Evolutionary conservation across 2,888 invertebrate species (phyloP), one percentile per base, ranked within the genome.

Genomic region (Arrhopalites spinosus): DNA sequence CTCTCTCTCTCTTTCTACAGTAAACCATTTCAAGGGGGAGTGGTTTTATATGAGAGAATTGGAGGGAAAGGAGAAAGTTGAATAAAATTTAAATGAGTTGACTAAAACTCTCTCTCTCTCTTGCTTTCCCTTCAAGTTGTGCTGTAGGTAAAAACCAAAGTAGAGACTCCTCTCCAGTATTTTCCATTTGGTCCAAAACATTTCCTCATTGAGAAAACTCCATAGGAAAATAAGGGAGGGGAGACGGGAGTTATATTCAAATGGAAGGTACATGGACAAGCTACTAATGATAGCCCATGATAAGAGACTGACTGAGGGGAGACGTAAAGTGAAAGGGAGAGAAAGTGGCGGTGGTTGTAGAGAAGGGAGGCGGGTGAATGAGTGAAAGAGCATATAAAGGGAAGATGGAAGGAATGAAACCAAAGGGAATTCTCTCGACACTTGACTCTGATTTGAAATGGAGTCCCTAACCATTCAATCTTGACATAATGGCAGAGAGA

Each of bases 371-470:
- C 8, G 50, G 11, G 17, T 5, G 50, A 50, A 50, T 50, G 50
- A 50, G 50, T 50, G 50, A 50, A 50, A 50, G 50, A 50, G n/a
- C 17, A 50, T 17, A 50, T 13, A 50, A 59, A 27, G 25, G 25
- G 25, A 15, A 59, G 25, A 59, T 7, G 59, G 25, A 59, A 20
- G 59, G 59, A 59, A 1, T 25, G 25, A 56, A 59, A 59, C 59
- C 59, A 27, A 25, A 59, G 59, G 59, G 59, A 59, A 27, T 59
- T 59, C 27, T n/a, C n/a, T 59, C 25, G 5, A 59, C 3, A 59
- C 59, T 59, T 59, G 59, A 59, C 59, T 59, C 27, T 59, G 59
- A 59, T 59, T 59, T 59, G 59, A 59, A 59, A 25, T 25, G 5
- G 59, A 59, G 59, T 59, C 59, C 59, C 59, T 27, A 59, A 23